phyloP scores from a whole-genome alignment of 2,113 vertebrate species.

The Balaeniceps rex region DNA sequence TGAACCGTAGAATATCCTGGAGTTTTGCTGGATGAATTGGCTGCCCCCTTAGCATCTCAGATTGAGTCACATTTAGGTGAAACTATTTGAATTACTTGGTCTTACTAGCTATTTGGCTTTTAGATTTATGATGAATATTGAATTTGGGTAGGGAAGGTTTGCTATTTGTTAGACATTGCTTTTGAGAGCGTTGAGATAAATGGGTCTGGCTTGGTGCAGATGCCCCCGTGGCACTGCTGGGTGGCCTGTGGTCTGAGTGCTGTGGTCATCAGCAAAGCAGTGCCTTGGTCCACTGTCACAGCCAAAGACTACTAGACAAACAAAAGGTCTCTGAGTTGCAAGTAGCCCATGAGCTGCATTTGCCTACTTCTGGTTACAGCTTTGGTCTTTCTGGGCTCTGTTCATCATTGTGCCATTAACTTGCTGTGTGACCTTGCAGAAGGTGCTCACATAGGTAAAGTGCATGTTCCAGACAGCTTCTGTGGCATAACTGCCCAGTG shows the following conservation, averaged over 20 bases:
- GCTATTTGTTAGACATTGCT: not conserved
- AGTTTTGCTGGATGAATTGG: not conserved
- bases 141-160: not conserved
- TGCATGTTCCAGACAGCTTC: not conserved
- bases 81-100: not conserved
- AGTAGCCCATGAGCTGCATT: not conserved
- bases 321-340: not conserved
- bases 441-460: not conserved
- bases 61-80: not conserved
- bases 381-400: not conserved
- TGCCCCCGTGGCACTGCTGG: not conserved
- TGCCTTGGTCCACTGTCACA: not conserved
- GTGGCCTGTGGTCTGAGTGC: not conserved
- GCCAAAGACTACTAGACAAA: not conserved
- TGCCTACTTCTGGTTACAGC: not conserved
- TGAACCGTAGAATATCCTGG: not conserved
- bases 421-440: not conserved
- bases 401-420: not conserved
- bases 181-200: not conserved
- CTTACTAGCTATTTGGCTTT: not conserved
- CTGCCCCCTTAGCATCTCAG: not conserved
- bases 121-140: not conserved
- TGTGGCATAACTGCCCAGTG: fast-evolving
- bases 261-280: not conserved
- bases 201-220: not conserved